phyloP scores from a whole-genome alignment of 2,888 invertebrate genomes.

The Ametastegia equiseti region DNA sequence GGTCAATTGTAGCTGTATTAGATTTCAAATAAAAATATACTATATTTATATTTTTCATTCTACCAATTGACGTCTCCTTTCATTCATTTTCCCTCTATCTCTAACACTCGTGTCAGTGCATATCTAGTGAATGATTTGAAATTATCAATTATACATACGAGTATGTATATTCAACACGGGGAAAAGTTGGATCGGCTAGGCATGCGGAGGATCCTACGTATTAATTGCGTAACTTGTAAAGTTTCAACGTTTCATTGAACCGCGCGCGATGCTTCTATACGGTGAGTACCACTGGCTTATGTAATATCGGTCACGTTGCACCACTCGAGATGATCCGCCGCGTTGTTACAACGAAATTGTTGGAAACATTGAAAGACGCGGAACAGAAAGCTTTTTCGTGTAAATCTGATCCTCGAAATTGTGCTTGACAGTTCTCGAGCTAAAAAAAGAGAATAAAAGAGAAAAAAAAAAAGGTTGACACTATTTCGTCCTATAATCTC shows the following conservation, averaged over 20 bases:
- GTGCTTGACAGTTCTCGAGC: neutral
- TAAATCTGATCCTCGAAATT: constrained; percentile 12
- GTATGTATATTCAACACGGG: no score
- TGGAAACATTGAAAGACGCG: constrained; percentile 7
- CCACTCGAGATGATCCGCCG: neutral
- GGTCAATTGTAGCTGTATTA: constrained; percentile 39
- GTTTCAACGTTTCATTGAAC: constrained; percentile 23
- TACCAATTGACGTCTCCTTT: constrained; percentile 32
- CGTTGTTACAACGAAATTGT: constrained; percentile 33
- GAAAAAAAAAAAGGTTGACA: neutral
- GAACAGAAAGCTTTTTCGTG: neutral
- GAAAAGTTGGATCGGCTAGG: no score
- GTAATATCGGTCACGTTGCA: constrained; percentile 50
- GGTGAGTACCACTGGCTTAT: constrained; percentile 46
- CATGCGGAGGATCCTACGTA: neutral
- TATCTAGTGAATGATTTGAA: no score
- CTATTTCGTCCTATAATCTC: no score
- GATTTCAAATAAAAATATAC: constrained; percentile 60
- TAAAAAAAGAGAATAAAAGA: neutral
- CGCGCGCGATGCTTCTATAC: neutral
- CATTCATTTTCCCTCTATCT: neutral
- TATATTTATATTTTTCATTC: constrained; percentile 66
- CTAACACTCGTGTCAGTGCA: no score
- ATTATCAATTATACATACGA: neutral
- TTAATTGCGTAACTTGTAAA: constrained; percentile 11